A percentile compares a stretch with the other conserved stretches of the same genome.
These are phyloP conservation scores for Aphrophora alni DNA, from an alignment of 2,888 invertebrate genomes.

Conservation along the genomic window DNA sequence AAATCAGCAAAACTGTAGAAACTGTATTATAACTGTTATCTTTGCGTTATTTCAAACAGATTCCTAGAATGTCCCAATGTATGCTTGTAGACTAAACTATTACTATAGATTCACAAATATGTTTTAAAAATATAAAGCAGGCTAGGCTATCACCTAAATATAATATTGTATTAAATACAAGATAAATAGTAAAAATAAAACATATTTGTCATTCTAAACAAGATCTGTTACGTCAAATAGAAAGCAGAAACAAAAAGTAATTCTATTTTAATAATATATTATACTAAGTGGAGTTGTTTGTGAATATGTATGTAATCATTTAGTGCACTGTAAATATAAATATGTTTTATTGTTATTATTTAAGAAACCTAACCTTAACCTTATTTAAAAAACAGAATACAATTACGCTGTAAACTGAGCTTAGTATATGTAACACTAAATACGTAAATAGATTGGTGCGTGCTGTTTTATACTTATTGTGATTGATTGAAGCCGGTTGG, in stretches of 20 bases:
- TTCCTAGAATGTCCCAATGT: no score
- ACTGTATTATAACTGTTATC: no score
- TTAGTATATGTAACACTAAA: neutral
- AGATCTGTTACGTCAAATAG: neutral
- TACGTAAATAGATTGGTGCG: neutral
- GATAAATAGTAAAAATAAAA: constrained; percentile 5
- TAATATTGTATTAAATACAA: neutral
- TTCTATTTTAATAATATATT: neutral
- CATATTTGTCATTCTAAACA: neutral
- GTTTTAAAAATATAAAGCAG: neutral
- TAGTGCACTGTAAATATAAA: neutral
- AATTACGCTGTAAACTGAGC: neutral
- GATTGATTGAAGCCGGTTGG: neutral
- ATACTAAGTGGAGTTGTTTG: neutral
- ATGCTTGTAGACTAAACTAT: no score
- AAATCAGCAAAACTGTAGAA: no score
- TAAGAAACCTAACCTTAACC: neutral
- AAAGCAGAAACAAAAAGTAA: neutral
- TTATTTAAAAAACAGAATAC: neutral
- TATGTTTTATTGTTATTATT: constrained; percentile 5
- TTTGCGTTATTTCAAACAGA: no score
- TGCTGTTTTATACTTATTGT: neutral
- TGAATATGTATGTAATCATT: neutral
- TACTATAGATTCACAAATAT: neutral
- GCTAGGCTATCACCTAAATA: neutral